Evolutionary conservation across 37 sponge, comb jelly and placozoan species (phyloP).

Genomic region (Agelas oroides): DNA sequence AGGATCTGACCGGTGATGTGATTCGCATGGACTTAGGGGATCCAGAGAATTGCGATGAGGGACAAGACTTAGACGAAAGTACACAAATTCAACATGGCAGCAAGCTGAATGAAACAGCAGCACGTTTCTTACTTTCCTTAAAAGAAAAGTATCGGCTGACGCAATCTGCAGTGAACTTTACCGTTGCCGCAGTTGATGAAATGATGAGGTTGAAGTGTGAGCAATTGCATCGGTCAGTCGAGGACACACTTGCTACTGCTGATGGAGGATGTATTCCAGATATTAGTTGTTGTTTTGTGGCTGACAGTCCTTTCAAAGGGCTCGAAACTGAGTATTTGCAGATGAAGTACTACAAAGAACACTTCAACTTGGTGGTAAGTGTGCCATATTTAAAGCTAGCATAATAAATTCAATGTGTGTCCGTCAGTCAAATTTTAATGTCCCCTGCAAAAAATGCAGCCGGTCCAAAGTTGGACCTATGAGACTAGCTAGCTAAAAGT

Average conservation of each 20-base stretch:
- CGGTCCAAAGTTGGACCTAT: no score
- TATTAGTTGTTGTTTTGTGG: background rate
- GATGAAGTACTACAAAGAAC: background rate
- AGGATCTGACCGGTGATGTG: no score
- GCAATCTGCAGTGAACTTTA: conserved; percentile 20
- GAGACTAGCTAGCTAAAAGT: no score
- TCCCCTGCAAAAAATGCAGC: no score
- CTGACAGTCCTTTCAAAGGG: background rate
- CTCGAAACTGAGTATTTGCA: background rate
- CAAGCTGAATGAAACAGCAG: background rate
- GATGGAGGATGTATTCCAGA: background rate
- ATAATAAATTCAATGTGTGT: no score
- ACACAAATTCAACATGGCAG: no score
- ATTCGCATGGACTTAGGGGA: no score
- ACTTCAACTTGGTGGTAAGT: background rate
- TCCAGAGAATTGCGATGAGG: no score
- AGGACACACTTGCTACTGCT: background rate
- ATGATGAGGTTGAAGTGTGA: no score
- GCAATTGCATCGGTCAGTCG: no score
- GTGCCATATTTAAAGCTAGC: no score
- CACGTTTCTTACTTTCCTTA: background rate
- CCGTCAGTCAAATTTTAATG: no score
- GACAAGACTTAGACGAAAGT: background rate
- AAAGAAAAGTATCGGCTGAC: conserved; percentile 15
- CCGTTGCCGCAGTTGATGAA: background rate